A percentile compares a stretch with the other conserved stretches of the same genome.
phyloP scores from a whole-genome alignment of 2,113 vertebrate genomes.

The Neotragus moschatus region DNA sequence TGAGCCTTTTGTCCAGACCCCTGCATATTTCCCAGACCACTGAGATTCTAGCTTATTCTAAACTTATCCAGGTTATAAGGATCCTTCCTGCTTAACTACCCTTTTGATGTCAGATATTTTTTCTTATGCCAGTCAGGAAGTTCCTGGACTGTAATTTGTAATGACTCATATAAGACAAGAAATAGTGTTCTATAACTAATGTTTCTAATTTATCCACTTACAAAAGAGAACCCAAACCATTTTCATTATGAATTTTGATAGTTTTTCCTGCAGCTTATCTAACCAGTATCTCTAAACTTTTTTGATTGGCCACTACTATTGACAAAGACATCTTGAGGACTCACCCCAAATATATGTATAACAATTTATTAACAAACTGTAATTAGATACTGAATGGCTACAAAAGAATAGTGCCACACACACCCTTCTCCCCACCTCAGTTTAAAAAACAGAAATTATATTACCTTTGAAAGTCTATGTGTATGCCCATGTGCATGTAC shows the following conservation, averaged over 20 bases:
- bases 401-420: background rate
- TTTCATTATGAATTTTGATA: conserved; percentile 28
- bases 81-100: background rate
- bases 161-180: background rate
- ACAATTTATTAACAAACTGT: conserved; percentile 3
- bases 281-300: background rate
- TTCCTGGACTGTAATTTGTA: background rate
- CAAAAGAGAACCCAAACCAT: background rate
- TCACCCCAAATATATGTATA: background rate
- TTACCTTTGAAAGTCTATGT: background rate
- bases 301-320: background rate
- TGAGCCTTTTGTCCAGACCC: background rate
- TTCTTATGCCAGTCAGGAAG: background rate
- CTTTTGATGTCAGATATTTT: background rate
- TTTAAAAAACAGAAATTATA: background rate
- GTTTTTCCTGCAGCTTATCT: background rate
- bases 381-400: background rate
- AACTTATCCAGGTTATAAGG: background rate
- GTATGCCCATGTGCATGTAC: background rate
- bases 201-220: conserved; percentile 13
- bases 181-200: background rate
- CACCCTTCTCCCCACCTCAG: background rate
- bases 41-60: background rate
- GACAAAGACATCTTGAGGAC: background rate
- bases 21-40: background rate